Base-by-base conservation (phyloP, 2,113 vertebrate genomes). In the Scortum barcoo region DNA sequence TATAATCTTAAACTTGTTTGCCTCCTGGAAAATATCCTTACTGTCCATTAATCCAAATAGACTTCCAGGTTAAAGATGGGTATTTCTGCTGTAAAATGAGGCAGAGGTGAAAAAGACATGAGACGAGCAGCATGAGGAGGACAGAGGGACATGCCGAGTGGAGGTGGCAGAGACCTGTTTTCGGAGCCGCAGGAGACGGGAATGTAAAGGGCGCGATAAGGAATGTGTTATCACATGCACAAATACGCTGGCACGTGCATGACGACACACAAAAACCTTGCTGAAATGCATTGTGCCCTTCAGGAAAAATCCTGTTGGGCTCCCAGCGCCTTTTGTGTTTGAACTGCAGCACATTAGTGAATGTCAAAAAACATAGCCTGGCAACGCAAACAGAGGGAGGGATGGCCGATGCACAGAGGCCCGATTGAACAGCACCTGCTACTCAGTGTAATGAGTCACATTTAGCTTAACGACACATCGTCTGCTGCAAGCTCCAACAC, bases 391-490 rank as follows among this genome's bases (percentile, higher is more conserved):
- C 42, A 53, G 70, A 66, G 71, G 70, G 38, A 48, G 74, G 61
- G 63, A 66, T 61, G 36, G 73, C 42, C 5, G 50, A 50, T 40
- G 73, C 42, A 38, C 28, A 81, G 57, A 70, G 12, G 73, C 36
- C 63, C 68, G 68, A 83, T 86, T 90, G 62, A 62, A 60, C 81
- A 56, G 53, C 84, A 80, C 83, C 84, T 86, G 56, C 69, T 56
- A n/a, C 51, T 7, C 73, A 54, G 44, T 71, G 20, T 14, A 74
- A 57, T 86, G 84, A 93, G 72, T 90, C 86, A 85, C 84, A 28
- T 87, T 36, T 46, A 76, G 60, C 63, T 71, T 81, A 42, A 84
- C 19, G 54, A 69, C 73, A 72, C 44, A 13, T 83, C 67, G 78
- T 78, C 68, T 62, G 17, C 71, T 58, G 8, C 68, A 70, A 76